Percentiles rank a stretch among this genome's conserved stretches.
phyloP scores from a whole-genome alignment of 1,140 invertebrate genomes.

The Drosophila pallidifrons region DNA sequence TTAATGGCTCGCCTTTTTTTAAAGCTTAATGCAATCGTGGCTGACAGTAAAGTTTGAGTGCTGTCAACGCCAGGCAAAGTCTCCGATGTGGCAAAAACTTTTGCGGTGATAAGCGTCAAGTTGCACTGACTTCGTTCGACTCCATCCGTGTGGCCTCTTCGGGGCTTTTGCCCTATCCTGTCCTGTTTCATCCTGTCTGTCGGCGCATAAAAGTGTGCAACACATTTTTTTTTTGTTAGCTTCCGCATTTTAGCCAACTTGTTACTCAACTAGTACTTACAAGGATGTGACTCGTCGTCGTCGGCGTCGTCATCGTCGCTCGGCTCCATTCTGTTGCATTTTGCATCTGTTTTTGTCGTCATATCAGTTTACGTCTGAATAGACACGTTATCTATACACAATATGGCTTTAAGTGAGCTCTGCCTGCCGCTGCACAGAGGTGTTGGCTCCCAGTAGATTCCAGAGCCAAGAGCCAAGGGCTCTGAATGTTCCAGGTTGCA shows the following conservation, averaged over 20 bases:
- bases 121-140: conserved; percentile 26
- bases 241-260: conserved; percentile 71
- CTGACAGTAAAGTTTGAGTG: conserved; percentile 61
- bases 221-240: conserved; percentile 54
- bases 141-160: conserved; percentile 14
- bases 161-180: conserved; percentile 11
- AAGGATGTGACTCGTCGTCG: conserved; percentile 40
- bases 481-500: conserved; percentile 21
- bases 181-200: conserved; percentile 35
- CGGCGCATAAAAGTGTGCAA: conserved; percentile 67
- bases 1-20: conserved; percentile 40
- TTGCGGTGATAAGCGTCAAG: conserved; percentile 76
- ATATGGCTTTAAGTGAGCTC: conserved; percentile 75
- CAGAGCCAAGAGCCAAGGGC: neutral
- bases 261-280: conserved; percentile 60
- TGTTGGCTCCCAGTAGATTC: conserved; percentile 23
- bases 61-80: conserved; percentile 66
- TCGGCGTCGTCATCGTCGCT: conserved; percentile 22
- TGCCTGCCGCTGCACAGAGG: conserved; percentile 16
- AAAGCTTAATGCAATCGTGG: conserved; percentile 29
- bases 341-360: conserved; percentile 62
- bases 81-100: conserved; percentile 75
- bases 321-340: conserved; percentile 18
- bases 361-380: conserved; percentile 80
- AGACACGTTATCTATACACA: conserved; percentile 81